Evolutionary conservation across 2,888 invertebrate species (phyloP), one percentile per base, ranked within the genome.

Genomic region (Ischnus inquisitorius): DNA sequence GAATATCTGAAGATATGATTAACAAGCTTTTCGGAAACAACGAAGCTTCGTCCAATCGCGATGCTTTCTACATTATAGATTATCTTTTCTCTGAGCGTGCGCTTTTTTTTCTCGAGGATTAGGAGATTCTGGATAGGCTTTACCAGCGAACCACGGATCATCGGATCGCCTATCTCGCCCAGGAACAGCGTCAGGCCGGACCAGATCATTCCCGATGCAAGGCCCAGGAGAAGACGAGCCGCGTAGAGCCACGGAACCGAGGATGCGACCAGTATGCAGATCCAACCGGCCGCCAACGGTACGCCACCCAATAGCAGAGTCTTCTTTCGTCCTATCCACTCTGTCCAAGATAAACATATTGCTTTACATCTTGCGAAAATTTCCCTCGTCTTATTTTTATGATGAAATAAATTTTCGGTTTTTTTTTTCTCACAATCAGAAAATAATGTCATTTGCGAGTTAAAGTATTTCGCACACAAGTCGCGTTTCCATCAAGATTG

Each of bases 101-200:
- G n/a, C 41, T 57, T 10, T 10, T 28, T 43, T 60, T 12, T 28
- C 12, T 25, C 14, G n/a, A 34, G 34, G 57, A 75, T 75, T 64
- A n/a, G 64, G 39, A 76, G 43, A 57, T 62, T 39, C 19, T 43
- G 54, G 22, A 51, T 39, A 43, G 25, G 51, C 76, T 67, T 86
- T 90, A 92, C 93, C 90, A 93, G 84, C 60, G 92, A 90, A 69
- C 93, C 93, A 74, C 93, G 93, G 69, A 93, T 93, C 64, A 87
- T 89, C 5, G 93, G 92, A 85, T 93, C 90, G 4, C 93, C 92
- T 14, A 93, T 91, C 85, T 93, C 93, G 74, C 92, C 89, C 6
- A 93, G 77, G 76, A 90, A 92, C 12, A 93, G 84, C 1, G 92
- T 86, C 12, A 93, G 54, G 1, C 91, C 88, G 3, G 91, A 88